Evolutionary conservation across 2,888 invertebrate species (phyloP).

Genomic region (Elaeidobius kamerunicus): DNA sequence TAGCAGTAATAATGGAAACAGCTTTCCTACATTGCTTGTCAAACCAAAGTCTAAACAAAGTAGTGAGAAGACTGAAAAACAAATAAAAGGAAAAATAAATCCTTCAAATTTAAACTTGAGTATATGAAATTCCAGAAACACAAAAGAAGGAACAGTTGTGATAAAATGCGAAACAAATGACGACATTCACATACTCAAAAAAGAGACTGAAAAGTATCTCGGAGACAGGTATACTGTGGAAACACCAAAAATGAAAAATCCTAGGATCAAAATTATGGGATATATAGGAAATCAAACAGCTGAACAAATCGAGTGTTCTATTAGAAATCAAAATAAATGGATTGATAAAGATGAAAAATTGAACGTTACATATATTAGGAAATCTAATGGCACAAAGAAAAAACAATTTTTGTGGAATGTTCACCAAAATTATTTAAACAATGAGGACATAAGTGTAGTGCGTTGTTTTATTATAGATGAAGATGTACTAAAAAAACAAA

Average conservation of each 20-base stretch:
- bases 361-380: no score
- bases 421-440: neutral
- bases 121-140: neutral
- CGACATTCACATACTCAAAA: neutral
- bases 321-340: neutral
- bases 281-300: neutral
- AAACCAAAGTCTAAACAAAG: conserved; percentile 4
- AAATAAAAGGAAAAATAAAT: conserved; percentile 14
- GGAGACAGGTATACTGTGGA: neutral
- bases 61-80: neutral
- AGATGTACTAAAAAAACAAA: conserved; percentile 3
- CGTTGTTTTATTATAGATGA: neutral
- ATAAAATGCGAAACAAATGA: neutral
- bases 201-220: neutral
- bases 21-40: conserved; percentile 1
- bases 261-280: neutral
- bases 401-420: conserved; percentile 5
- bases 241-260: neutral
- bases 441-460: conserved; percentile 3
- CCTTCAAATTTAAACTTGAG: no score
- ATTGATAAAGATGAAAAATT: neutral
- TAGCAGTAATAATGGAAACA: neutral
- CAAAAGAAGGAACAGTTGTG: neutral
- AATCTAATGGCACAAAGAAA: no score
- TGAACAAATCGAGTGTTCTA: neutral